Evolutionary conservation across 2,797 vertebrate genomes (phyloP), one percentile per base, ranked within the genome.

Genomic region (Erpetoichthys calabaricus): DNA sequence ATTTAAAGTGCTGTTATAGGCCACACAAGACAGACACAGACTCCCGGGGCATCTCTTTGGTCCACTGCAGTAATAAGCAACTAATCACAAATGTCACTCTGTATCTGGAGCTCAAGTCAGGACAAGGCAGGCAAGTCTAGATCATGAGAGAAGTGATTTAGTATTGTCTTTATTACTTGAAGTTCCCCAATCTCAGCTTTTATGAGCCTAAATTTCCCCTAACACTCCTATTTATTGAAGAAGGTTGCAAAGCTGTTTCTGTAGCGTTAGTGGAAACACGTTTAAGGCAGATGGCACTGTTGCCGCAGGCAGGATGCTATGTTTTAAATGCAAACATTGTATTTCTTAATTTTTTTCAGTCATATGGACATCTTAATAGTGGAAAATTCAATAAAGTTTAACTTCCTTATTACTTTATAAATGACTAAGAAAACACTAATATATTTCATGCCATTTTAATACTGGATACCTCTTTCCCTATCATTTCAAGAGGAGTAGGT

Each of bases 201-300:
- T 60, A 63, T 63, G 62, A 60, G 51, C 58, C 58, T 47, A 53
- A 60, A 60, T 59, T 63, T 63, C 59, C 59, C 59, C 60, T 47
- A 59, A 47, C 51, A 45, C 41, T 50, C 51, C 45, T 45, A 49
- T 60, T 63, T 63, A 63, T 57, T 63, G 56, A 63, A 57, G 49
- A 59, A 52, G 47, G 55, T 53, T 50, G 42, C 46, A 25, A 46
- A 46, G 45, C 45, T 56, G 51, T 44, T 56, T 55, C 59, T 51
- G 53, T 42, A 9, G 53, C 44, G 44, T 46, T 47, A 53, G 41
- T 54, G 58, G 53, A 54, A 54, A 42, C 58, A 47, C n/a, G 42
- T 44, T 54, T 42, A 59, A 45, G 41, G 45, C 45, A 53, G 49
- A 50, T 25, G 25, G 25, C 25, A 25, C 25, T 25, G 25, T 25